phyloP scores from a whole-genome alignment of 2,888 invertebrate species.

The Baronia brevicornis region DNA sequence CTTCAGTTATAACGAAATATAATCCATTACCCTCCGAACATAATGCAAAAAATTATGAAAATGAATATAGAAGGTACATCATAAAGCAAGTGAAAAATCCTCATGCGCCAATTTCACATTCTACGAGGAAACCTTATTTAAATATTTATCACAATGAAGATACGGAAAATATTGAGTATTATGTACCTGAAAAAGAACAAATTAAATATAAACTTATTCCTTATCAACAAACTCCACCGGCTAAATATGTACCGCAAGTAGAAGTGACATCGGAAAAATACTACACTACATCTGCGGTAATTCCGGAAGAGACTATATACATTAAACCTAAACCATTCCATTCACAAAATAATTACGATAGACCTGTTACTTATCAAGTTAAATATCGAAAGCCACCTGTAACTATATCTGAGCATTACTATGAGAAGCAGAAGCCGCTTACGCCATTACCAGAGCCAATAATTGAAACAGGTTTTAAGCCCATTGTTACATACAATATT shows the following conservation, averaged over 20 bases:
- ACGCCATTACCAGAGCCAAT: conserved; percentile 35
- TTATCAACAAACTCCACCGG: conserved; percentile 66
- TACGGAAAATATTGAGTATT: conserved; percentile 47
- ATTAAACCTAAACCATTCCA: conserved; percentile 45
- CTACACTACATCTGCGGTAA: conserved; percentile 32
- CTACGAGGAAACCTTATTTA: conserved; percentile 45
- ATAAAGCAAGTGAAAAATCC: conserved; percentile 42
- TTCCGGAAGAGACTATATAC: conserved; percentile 45
- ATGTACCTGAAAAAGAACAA: conserved; percentile 50
- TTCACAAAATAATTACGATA: conserved; percentile 44
- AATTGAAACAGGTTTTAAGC: conserved; percentile 57
- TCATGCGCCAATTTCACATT: conserved; percentile 29
- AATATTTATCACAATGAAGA: conserved; percentile 45
- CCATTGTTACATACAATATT: conserved; percentile 37
- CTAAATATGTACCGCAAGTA: conserved; percentile 30
- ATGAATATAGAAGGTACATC: conserved; percentile 35
- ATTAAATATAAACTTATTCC: conserved; percentile 64
- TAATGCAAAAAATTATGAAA: conserved; percentile 31
- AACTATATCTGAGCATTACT: conserved; percentile 57
- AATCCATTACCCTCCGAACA: conserved; percentile 39
- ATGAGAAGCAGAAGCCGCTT: conserved; percentile 45
- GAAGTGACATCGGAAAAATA: conserved; percentile 35
- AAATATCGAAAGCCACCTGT: conserved; percentile 31
- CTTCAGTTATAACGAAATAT: conserved; percentile 37
- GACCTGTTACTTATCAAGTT: conserved; percentile 32